phyloP scores from a whole-genome alignment of 2,797 vertebrate species.

The Simalia tracyae region DNA sequence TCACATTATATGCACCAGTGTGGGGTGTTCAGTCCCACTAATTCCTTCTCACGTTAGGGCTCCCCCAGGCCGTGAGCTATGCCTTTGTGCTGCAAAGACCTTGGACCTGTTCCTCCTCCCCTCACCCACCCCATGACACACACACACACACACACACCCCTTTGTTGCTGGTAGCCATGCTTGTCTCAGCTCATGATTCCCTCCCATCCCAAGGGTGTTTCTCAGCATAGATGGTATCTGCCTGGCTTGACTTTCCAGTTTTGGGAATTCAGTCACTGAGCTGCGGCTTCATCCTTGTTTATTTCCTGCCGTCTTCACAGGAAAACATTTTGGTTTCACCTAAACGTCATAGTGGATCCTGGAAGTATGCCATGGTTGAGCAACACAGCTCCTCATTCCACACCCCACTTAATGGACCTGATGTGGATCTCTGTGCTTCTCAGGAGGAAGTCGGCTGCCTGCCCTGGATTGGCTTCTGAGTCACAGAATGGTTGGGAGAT shows the following conservation, averaged over 20 bases:
- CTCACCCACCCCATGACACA: neutral
- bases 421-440: neutral
- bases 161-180: neutral
- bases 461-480: neutral
- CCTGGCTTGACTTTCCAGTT: conserved; percentile 29
- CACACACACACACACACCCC: neutral
- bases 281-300: neutral
- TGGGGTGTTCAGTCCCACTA: neutral
- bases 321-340: neutral
- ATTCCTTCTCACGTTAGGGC: neutral
- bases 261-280: neutral
- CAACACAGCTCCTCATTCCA: neutral
- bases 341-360: neutral
- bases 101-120: neutral
- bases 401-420: conserved; percentile 10
- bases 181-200: neutral
- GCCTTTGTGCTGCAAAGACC: neutral
- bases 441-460: neutral
- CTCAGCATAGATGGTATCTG: neutral
- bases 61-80: neutral
- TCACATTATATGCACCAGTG: conserved; percentile 21
- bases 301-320: neutral
- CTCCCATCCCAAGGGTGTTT: neutral
- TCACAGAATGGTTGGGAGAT: neutral
- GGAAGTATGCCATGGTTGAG: neutral